A percentile compares a stretch with the other conserved stretches of the same genome.
Conservation (phyloP, 2,888 invertebrate genomes). For the Prenolepis imparis region DNA sequence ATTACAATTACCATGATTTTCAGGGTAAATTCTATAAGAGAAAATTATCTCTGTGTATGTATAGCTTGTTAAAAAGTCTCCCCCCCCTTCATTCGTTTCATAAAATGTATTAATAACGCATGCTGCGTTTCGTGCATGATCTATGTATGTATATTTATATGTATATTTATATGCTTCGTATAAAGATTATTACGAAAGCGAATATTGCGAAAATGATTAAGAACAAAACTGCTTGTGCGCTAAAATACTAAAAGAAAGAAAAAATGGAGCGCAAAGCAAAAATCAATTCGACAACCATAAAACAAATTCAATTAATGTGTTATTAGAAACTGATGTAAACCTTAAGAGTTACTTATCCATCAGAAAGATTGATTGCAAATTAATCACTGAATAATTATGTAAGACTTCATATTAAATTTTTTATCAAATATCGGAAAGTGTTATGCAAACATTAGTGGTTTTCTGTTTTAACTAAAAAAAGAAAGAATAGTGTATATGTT, state of each 20-base stretch:
- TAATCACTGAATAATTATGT: not conserved
- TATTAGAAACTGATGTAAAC: constrained; percentile 17
- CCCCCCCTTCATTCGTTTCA: not conserved
- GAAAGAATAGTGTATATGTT: not conserved
- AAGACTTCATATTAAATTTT: not conserved
- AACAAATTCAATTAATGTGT: constrained; percentile 25
- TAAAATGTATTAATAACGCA: constrained; percentile 6
- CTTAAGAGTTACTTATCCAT: not conserved
- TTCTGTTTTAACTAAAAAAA: constrained; percentile 2
- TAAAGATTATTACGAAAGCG: constrained; percentile 5
- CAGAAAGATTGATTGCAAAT: constrained; percentile 28
- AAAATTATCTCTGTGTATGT: too few relatives aligned
- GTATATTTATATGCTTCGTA: constrained; percentile 19
- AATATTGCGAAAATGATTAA: constrained; percentile 3
- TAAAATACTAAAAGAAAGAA: constrained; percentile 65
- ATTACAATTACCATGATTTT: too few relatives aligned
- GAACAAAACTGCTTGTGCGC: constrained; percentile 47
- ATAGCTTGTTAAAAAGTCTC: not conserved
- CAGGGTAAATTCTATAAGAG: too few relatives aligned
- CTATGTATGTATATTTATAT: too few relatives aligned
- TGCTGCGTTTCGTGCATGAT: constrained; percentile 37
- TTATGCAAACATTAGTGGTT: not conserved
- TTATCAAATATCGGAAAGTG: not conserved
- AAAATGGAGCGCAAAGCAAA: constrained; percentile 65
- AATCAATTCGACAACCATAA: constrained; percentile 57